Base-by-base conservation (phyloP, 92 coral and sea anemone species). In the Phymanthus crucifer region DNA sequence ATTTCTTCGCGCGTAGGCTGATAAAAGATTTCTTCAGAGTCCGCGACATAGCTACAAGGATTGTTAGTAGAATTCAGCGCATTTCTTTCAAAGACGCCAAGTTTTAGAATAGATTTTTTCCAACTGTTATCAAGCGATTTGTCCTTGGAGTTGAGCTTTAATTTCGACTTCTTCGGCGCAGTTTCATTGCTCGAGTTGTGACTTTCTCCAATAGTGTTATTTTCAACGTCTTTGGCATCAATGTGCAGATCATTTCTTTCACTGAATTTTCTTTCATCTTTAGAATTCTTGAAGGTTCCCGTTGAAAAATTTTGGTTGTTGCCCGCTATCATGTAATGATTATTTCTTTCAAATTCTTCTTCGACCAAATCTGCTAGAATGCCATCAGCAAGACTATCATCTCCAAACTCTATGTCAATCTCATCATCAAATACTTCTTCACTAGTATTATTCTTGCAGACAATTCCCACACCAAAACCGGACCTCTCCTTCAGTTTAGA, bases 381-480 rank as follows among this genome's bases (percentile, higher is more conserved):
- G 9, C 66, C 91, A 35, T 90, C 96, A 37, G 79, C 78, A 29
- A 77, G 61, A 32, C 71, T 82, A 19, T 80, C 86, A 40, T 87
- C 79, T 21, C 88, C 82, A 67, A 84, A 52, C 32, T 76, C 89
- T 40, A 21, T 32, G 12, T 76, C 73, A 10, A 83, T 74, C 12
- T 64, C 87, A 26, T 45, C 52, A 27, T 45, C 37, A 69, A 80
- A 75, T 32, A 46, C 27, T 6, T n/a, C n/a, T n/a, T 66, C 34
- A 61, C 35, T 78, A 23, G 56, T 69, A 12, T 5, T 17, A 48
- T 89, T 67, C 23, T 72, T 81, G 75, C 84, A 82, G 32, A 76
- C 32, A 40, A 81, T 66, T 1, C 84, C 88, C 18, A 73, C 76
- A 40, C 87, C 86, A 82, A 81, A 86, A 38, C n/a, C 50, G 16